Conservation (phyloP, 2,888 invertebrate species). For the Drosophila aldrichi region DNA sequence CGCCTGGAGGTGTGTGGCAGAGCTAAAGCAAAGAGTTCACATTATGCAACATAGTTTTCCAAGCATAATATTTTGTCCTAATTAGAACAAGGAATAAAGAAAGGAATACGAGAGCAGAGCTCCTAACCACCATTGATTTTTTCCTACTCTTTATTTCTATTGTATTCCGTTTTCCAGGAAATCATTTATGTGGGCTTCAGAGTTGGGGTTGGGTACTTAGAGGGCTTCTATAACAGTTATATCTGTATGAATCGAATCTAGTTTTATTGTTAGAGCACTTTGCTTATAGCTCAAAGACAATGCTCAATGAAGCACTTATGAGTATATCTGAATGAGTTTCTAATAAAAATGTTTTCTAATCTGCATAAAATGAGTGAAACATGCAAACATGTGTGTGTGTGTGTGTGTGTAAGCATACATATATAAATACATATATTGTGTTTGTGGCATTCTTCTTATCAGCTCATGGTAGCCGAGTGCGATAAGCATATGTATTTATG, state of each 20-base stretch:
- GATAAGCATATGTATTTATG: slow-evolving; percentile 73
- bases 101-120: background rate
- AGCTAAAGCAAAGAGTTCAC: background rate
- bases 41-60: slow-evolving; percentile 22
- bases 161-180: slow-evolving; percentile 5
- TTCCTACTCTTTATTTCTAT: background rate
- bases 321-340: slow-evolving; percentile 23
- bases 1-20: slow-evolving; percentile 19
- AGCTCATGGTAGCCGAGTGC: slow-evolving; percentile 45
- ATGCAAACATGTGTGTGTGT: slow-evolving; percentile 10
- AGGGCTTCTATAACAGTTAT: slow-evolving; percentile 2
- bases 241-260: background rate
- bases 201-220: background rate
- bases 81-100: slow-evolving; percentile 19
- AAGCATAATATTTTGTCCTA: slow-evolving; percentile 23
- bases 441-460: slow-evolving; percentile 55
- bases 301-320: slow-evolving; percentile 1
- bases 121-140: background rate
- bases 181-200: slow-evolving; percentile 5
- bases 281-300: background rate
- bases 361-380: slow-evolving; percentile 24
- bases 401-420: slow-evolving; percentile 18
- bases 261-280: background rate
- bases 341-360: slow-evolving; percentile 19
- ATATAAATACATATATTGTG: slow-evolving; percentile 15